Base-by-base conservation (phyloP, 2,888 invertebrate genomes). In the Crioceris asparagi region DNA sequence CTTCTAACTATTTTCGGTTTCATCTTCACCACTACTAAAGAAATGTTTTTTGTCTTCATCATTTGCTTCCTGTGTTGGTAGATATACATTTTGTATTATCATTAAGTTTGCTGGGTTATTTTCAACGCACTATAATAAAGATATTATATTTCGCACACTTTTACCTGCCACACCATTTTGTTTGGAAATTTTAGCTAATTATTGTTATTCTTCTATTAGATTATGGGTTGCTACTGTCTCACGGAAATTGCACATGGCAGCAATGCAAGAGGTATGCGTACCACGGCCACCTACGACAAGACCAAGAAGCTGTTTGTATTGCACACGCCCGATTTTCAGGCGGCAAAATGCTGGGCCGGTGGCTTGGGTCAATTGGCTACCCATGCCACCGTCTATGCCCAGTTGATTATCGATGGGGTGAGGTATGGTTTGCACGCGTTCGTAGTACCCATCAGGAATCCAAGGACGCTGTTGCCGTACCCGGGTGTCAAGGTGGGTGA, bases 221-320 rank as follows among this genome's bases (percentile, higher is more conserved):
- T 76, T 38, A 54, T 71, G 46, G 83, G 82, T 3, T 80, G 87
- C 51, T 91, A 87, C 61, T 85, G 86, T 1, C 61, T 93, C 29
- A 93, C 93, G 0, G 93, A 94, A 64, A 76, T 93, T 6, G 76
- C 83, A 1, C 93, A 94, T 59, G 93, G 93, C 1, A 88, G 87
- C 17, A 93, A 93, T 60, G 85, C 87, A 0, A 81, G 82, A 54
- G 82, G 80, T 3, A 84, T 93, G 82, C 71, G 82, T 51, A 91
- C 91, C 0, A 80, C 77, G 0, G 92, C 91, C 0, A 85, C 79
- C 0, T 93, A 82, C 61, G 75, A 86, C 55, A 72, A 78, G 0
- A 69, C 71, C 38, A 79, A 74, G 6, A 71, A 77, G 60, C 77
- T 77, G 56, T 74, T 90, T 68, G 61, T 90, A 55, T 69, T 86